Base-by-base conservation (phyloP, 2,797 vertebrate genomes). In the Manis pentadactyla region DNA sequence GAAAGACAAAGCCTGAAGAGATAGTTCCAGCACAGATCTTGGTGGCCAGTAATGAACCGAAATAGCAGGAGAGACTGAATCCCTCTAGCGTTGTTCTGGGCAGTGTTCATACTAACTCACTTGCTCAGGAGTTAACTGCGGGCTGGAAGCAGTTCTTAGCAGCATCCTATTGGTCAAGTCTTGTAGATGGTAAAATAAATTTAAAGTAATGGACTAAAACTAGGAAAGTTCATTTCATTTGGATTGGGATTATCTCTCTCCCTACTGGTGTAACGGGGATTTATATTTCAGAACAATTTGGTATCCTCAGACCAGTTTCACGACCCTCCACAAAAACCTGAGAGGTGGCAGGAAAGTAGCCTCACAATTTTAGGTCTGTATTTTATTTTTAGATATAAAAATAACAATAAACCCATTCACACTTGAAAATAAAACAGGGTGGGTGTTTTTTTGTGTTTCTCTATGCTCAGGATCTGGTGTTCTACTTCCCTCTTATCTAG, bases 61-160 rank as follows among this genome's bases (percentile, higher is more conserved):
- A 61, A 51, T 25, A 66, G 3, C 37, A 42, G 71, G 31, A 86
- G 29, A 71, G 19, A 25, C 0, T 4, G 13, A 71, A 34, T n/a
- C 2, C 10, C 23, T 13, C 5, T 13, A 1, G 3, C 25, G 14
- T 17, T 37, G 15, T 25, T 59, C 59, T 46, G 2, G 8, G 39
- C 9, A 51, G 14, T 34, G 0, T 21, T 9, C 1, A 23, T 12
- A 19, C 1, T 13, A 7, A 29, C 25, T 61, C 19, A 7, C 4
- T 73, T 8, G 10, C 13, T 19, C 25, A 77, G 5, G 2, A 25
- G 42, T 34, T n/a, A 25, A 2, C 25, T 18, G 0, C 31, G 8
- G 4, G 7, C 2, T 34, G 6, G 8, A 74, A 5, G 31, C 3
- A 63, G 11, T 61, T 90, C 8, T 57, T 39, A 71, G 11, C 7